Percentiles rank a stretch among this genome's conserved stretches.
Evolutionary conservation across 2,888 invertebrate species (phyloP).

Genomic region (Caenorhabditis virilis): DNA sequence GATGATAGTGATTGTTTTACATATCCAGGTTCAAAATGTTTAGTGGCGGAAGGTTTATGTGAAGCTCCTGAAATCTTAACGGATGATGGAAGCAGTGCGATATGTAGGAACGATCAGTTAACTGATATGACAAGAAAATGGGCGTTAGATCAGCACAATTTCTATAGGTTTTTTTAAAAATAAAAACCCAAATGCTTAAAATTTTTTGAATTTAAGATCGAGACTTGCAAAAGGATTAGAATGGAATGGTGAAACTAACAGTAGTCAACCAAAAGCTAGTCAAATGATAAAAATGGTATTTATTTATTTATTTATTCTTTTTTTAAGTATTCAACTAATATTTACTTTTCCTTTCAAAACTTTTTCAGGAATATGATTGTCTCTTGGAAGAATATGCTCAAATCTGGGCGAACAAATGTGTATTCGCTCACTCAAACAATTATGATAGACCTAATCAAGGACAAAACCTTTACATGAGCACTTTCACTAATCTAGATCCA

Average conservation of each 20-base stretch:
- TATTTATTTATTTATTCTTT: not conserved
- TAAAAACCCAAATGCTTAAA: not conserved
- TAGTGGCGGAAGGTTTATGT: conserved; percentile 36
- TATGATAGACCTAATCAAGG: conserved; percentile 47
- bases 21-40: conserved; percentile 47
- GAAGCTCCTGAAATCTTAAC: conserved; percentile 25
- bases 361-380: conserved; percentile 47
- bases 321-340: not conserved
- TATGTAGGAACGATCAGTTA: conserved; percentile 37
- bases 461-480: conserved; percentile 49
- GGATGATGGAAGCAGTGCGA: conserved; percentile 19
- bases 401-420: conserved; percentile 48
- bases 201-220: conserved; percentile 16
- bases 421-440: conserved; percentile 43
- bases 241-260: conserved; percentile 47
- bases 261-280: conserved; percentile 36
- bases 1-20: conserved; percentile 44
- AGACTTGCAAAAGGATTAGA: conserved; percentile 42
- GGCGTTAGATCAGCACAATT: conserved; percentile 43
- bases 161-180: conserved; percentile 28
- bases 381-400: conserved; percentile 42
- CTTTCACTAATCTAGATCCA: conserved; percentile 35
- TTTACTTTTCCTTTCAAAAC: too few species aligned
- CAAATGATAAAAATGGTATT: conserved; percentile 47
- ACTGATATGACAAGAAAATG: conserved; percentile 33